These are phyloP conservation scores for Lytechinus variegatus DNA, from an alignment of 35 echinoderm and acorn worm species.

Conservation along the genomic window DNA sequence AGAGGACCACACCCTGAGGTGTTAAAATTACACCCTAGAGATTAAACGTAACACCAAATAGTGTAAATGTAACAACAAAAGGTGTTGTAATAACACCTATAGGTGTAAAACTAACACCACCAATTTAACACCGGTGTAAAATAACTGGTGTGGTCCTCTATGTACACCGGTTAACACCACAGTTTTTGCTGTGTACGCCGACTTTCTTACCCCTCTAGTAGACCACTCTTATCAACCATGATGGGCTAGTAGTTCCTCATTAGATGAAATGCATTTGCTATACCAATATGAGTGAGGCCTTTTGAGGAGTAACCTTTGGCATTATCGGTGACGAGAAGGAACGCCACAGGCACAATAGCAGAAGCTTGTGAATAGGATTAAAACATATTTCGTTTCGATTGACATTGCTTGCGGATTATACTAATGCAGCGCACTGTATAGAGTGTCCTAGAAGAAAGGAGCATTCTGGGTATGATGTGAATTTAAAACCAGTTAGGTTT, in stretches of 20 bases:
- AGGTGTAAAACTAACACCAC: no score
- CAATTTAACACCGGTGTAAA: no score
- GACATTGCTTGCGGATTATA: conserved; percentile 11
- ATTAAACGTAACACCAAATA: no score
- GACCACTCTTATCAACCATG: not conserved
- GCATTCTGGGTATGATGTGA: not conserved
- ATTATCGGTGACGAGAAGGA: not conserved
- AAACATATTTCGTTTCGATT: conserved; percentile 49
- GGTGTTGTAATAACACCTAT: no score
- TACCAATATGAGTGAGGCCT: conserved; percentile 14
- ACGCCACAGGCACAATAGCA: not conserved
- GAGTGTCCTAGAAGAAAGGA: not conserved
- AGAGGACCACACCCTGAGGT: no score
- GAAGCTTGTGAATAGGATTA: conserved; percentile 33
- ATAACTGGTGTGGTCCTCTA: no score
- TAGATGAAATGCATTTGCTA: conserved; percentile 1
- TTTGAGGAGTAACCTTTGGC: not conserved
- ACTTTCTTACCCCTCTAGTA: not conserved
- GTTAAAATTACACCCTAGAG: no score
- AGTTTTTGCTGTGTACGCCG: no score
- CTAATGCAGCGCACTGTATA: not conserved
- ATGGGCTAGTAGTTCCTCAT: not conserved
- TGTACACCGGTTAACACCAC: no score
- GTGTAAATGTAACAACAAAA: no score
- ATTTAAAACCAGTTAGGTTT: not conserved